Evolutionary conservation across 2,113 vertebrate genomes (phyloP), one percentile per base, ranked within the genome.

Genomic region (Sisor rabdophorus): DNA sequence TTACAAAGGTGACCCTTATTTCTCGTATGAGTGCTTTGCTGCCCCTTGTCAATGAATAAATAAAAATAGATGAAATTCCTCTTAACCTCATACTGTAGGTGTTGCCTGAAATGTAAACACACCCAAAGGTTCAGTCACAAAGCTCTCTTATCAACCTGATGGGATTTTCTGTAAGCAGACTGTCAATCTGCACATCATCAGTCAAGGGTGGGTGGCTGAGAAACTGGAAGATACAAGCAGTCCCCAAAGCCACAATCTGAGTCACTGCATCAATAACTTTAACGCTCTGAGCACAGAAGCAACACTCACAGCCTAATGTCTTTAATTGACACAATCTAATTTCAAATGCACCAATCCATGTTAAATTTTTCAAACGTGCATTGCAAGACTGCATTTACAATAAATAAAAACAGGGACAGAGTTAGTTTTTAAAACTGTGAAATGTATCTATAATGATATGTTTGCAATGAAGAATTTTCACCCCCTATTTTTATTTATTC

Each of bases 1-100:
- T 75, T 78, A 78, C 71, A 48, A 75, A 81, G 80, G 71, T 78
- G 71, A 81, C 80, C 80, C 76, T 78, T 63, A 71, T 71, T 75
- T 81, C 58, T 61, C 24, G 10, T 69, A 63, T 77, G 47, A 78
- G 48, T 30, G 53, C n/a, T 81, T 50, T 16, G 40, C 26, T 22
- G 22, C 48, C 73, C 7, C 9, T 52, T 17, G 30, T n/a, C 55
- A n/a, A n/a, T n/a, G n/a, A n/a, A n/a, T n/a, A n/a, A n/a, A n/a
- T n/a, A 68, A 54, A 19, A 54, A 76, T 47, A 11, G 50, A 78
- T 77, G 63, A 81, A 68, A 78, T 71, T 71, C 50, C 76, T 65
- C 65, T 65, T 22, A 65, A 22, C 26, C 40, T 58, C 68, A 75
- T 81, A 71, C 76, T 26, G 30, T 17, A 71, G 56, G 65, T 73